Percentiles rank a stretch among this genome's conserved stretches.
Conservation (phyloP, 1,140 invertebrate species). For the Sitophilus oryzae region DNA sequence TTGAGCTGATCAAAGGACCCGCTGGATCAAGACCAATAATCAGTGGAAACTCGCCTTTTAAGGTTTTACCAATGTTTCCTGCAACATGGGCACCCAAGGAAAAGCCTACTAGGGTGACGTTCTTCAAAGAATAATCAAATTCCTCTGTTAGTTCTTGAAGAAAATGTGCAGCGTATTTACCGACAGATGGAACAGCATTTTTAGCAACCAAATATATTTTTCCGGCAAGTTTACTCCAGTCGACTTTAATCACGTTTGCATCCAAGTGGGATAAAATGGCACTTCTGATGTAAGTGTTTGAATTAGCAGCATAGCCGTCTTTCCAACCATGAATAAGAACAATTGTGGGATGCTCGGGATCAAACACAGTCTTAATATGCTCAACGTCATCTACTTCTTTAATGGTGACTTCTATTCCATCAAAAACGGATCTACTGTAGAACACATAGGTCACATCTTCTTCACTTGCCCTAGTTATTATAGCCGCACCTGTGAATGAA, state of each 20-base stretch:
- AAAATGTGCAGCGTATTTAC: constrained; percentile 34
- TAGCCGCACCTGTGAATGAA: too few species aligned
- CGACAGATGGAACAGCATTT: constrained; percentile 29
- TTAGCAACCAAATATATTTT: constrained; percentile 39
- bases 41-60: constrained; percentile 34
- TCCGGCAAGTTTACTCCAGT: constrained; percentile 45
- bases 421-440: constrained; percentile 5
- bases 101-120: constrained; percentile 47
- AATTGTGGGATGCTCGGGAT: constrained; percentile 20
- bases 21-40: constrained; percentile 64
- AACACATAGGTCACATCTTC: constrained; percentile 10
- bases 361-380: constrained; percentile 4
- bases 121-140: constrained; percentile 32
- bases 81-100: constrained; percentile 46
- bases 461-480: too few species aligned
- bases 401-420: constrained; percentile 1
- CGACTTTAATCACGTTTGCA: constrained; percentile 51
- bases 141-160: constrained; percentile 41
- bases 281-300: constrained; percentile 36
- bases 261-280: constrained; percentile 40
- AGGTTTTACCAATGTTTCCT: constrained; percentile 21
- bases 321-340: constrained; percentile 41
- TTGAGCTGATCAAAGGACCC: constrained; percentile 53
- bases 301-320: constrained; percentile 18
- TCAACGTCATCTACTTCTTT: neutral